Evolutionary conservation across 2,113 vertebrate species (phyloP).

Genomic region (Hyperoodon ampullatus): DNA sequence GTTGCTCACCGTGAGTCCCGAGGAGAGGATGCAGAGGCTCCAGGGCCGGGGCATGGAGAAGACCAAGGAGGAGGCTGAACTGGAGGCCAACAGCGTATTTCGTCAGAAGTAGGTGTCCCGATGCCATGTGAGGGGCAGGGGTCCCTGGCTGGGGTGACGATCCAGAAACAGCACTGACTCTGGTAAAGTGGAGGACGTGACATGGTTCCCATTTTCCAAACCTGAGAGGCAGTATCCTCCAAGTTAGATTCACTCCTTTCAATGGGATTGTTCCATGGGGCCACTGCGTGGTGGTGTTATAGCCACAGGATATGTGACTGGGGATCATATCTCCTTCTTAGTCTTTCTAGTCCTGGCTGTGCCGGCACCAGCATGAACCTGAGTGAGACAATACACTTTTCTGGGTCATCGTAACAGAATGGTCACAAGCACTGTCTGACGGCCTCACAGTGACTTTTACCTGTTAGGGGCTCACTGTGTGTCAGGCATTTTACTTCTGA

Average conservation of each 20-base stretch:
- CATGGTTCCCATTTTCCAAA: rapidly evolving
- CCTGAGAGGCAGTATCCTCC: background rate
- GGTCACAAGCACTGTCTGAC: rapidly evolving
- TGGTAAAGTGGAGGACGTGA: background rate
- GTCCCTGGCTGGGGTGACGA: rapidly evolving
- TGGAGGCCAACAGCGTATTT: constrained; percentile 91
- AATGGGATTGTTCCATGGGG: rapidly evolving
- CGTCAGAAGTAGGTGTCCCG: constrained; percentile 88
- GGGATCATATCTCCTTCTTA: too few species aligned
- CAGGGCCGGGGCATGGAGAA: constrained; percentile 86
- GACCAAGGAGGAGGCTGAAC: constrained; percentile 91
- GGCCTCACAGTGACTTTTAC: too few species aligned
- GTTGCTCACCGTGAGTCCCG: constrained; percentile 89
- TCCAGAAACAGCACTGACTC: background rate
- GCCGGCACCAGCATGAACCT: background rate
- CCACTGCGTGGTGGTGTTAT: rapidly evolving
- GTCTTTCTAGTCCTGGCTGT: background rate
- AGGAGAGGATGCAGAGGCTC: constrained; percentile 89
- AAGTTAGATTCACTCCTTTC: too few species aligned
- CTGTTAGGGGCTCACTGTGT: rapidly evolving
- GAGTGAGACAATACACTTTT: rapidly evolving
- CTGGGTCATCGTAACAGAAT: rapidly evolving
- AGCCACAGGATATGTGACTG: rapidly evolving
- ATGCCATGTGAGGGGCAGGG: rapidly evolving
- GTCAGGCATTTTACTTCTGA: rapidly evolving